Evolutionary conservation across 2,888 invertebrate genomes (phyloP).

Genomic region (Eristalis pertinax): DNA sequence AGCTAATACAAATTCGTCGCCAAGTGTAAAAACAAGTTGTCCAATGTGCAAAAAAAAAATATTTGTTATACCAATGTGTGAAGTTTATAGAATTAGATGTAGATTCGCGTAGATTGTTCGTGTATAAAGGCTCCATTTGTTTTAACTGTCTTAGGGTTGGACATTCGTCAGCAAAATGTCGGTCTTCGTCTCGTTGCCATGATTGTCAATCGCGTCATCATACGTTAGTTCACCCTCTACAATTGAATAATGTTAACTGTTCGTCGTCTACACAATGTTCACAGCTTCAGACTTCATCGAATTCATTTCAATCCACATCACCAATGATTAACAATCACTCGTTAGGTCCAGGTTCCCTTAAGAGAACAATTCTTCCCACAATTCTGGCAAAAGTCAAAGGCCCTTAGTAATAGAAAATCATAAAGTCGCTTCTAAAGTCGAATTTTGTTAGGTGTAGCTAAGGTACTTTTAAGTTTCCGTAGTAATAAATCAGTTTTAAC

Average conservation of each 20-base stretch:
- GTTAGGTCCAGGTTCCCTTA: background rate
- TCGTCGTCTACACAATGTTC: background rate
- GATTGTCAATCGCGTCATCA: background rate
- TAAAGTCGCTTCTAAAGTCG: too few relatives aligned
- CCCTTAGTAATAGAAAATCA: too few relatives aligned
- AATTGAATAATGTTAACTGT: background rate
- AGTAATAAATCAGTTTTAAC: too few relatives aligned
- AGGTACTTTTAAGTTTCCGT: too few relatives aligned
- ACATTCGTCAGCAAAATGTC: constrained; percentile 7
- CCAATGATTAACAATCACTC: background rate
- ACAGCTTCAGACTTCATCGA: background rate
- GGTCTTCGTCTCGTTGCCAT: constrained; percentile 2
- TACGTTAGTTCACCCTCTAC: background rate
- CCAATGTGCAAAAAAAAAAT: too few relatives aligned
- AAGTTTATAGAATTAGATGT: background rate
- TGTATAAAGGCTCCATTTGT: background rate
- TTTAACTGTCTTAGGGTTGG: constrained; percentile 24
- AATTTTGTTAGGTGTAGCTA: too few relatives aligned
- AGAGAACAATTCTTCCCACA: constrained; percentile 16
- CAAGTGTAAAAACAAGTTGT: background rate
- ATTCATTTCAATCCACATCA: background rate
- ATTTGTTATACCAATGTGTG: background rate
- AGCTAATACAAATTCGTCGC: background rate
- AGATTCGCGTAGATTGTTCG: background rate
- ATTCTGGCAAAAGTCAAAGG: constrained; percentile 13